Evolutionary conservation across 2,113 vertebrate species (phyloP).

Genomic region (Cynopterus brachyotis): DNA sequence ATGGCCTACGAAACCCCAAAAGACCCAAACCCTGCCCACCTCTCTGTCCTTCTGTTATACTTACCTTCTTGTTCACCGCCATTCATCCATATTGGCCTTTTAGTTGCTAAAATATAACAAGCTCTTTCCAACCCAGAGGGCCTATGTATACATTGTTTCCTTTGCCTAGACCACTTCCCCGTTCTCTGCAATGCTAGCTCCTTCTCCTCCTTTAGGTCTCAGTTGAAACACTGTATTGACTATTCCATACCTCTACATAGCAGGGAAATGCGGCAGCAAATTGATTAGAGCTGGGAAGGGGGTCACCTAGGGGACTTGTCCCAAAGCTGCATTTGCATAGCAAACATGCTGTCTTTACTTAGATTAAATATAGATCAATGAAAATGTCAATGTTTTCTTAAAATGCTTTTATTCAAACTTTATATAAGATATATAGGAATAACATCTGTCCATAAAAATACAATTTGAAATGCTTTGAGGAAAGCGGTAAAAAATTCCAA

Average conservation of each 20-base stretch:
- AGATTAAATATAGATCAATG: constrained; percentile 39
- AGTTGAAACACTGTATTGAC: not conserved
- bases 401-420: constrained; percentile 45
- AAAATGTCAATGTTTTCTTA: constrained; percentile 41
- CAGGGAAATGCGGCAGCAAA: not conserved
- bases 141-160: not conserved
- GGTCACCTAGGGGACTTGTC: not conserved
- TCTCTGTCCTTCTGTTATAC: not conserved
- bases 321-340: constrained; percentile 50
- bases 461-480: constrained; percentile 20
- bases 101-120: not conserved
- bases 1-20: not conserved
- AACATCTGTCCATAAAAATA: constrained; percentile 34
- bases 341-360: constrained; percentile 42
- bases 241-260: not conserved
- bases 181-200: not conserved
- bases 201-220: not conserved
- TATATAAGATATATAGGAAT: constrained; percentile 44
- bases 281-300: not conserved
- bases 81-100: constrained; percentile 2
- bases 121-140: not conserved
- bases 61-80: not conserved
- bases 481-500: not conserved
- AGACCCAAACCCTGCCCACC: not conserved
- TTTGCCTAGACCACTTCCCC: not conserved